Conservation (phyloP, 2,113 vertebrate species). For the Oncorhynchus keta region DNA sequence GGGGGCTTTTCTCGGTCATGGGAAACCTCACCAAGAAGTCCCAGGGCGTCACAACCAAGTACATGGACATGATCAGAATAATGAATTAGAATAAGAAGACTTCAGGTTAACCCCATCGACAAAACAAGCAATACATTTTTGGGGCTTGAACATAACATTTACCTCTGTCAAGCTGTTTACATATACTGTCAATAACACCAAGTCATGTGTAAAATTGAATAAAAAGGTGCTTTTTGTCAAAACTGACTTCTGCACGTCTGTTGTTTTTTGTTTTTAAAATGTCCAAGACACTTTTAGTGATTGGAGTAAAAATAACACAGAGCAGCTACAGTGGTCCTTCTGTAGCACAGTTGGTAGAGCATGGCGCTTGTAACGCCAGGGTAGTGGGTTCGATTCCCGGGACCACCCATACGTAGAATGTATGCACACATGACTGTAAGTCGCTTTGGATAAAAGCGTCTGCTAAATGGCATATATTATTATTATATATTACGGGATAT, state of each 20-base stretch:
- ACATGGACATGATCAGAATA: slow-evolving; percentile 82
- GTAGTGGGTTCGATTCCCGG: too few species aligned
- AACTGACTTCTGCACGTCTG: slow-evolving; percentile 2
- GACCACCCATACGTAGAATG: too few species aligned
- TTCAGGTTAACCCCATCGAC: not conserved
- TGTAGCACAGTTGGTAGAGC: too few species aligned
- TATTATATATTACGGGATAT: too few species aligned
- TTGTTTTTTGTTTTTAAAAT: too few species aligned
- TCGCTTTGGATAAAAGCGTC: too few species aligned
- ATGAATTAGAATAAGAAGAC: slow-evolving; percentile 39
- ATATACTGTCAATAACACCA: not conserved
- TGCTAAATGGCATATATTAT: too few species aligned
- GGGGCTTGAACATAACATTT: not conserved
- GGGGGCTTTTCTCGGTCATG: slow-evolving; percentile 81
- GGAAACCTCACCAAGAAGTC: slow-evolving; percentile 78
- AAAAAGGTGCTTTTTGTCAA: slow-evolving; percentile 29
- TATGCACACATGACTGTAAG: too few species aligned
- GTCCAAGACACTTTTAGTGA: too few species aligned
- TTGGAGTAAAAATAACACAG: too few species aligned
- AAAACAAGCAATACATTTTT: not conserved
- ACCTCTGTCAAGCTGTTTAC: slow-evolving; percentile 3
- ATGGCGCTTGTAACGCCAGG: too few species aligned
- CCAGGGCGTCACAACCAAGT: slow-evolving; percentile 77
- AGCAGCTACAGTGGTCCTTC: too few species aligned
- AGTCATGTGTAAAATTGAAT: slow-evolving; percentile 12